phyloP scores from a whole-genome alignment of 2,888 invertebrate genomes.

The Lasioglossum vierecki region DNA sequence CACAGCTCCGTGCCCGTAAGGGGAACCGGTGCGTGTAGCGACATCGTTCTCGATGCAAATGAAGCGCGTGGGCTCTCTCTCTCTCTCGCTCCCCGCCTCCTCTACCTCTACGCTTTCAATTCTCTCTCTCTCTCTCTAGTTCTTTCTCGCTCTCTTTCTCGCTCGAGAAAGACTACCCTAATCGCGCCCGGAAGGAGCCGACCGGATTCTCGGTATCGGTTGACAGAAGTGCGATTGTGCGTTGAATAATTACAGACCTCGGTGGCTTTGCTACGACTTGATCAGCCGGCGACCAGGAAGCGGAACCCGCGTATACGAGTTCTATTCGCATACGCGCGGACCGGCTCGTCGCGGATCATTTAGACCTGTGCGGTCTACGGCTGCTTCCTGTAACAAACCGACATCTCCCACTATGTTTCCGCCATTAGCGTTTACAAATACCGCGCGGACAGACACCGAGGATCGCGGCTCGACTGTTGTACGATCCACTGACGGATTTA shows the following conservation, averaged over 20 bases:
- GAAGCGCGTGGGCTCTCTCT: constrained; percentile 63
- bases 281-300: constrained; percentile 61
- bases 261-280: constrained; percentile 55
- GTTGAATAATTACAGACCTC: constrained; percentile 68
- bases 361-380: not conserved
- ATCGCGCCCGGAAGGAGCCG: constrained; percentile 52
- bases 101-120: not conserved
- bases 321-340: constrained; percentile 49
- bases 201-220: constrained; percentile 57
- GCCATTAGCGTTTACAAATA: constrained; percentile 2
- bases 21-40: constrained; percentile 62
- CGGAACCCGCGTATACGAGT: constrained; percentile 41
- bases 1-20: constrained; percentile 61
- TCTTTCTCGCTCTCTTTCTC: not conserved
- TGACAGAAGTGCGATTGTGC: constrained; percentile 64
- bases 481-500: not conserved
- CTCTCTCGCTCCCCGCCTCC: not conserved
- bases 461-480: not conserved
- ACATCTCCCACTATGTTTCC: constrained; percentile 11
- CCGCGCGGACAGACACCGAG: not conserved
- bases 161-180: constrained; percentile 13
- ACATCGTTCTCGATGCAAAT: constrained; percentile 65
- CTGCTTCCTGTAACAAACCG: not conserved
- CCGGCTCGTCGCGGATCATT: constrained; percentile 33
- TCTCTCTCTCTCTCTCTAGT: no score